Evolutionary conservation across 2,888 invertebrate genomes (phyloP), one percentile per base, ranked within the genome.

Genomic region (Eilema caniola): DNA sequence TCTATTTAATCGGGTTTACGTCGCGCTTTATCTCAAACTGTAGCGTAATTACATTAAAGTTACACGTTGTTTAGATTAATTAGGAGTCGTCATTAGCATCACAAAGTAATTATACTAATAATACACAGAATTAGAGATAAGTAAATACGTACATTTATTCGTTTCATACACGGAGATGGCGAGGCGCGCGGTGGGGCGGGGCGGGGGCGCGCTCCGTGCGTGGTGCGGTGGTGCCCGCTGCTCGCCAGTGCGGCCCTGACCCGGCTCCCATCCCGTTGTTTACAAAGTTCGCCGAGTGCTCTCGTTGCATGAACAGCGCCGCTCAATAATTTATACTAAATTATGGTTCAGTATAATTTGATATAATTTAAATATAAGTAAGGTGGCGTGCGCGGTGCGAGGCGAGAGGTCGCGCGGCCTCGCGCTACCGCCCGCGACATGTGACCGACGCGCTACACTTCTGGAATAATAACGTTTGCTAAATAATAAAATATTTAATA

Each of bases 51-150:
- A 71, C 66, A 69, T 60, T 65, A 66, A 66, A 53, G 63, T 66
- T 24, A 66, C 65, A 72, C n/a, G 57, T 56, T 66, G 72, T 66
- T 69, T 59, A 47, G 23, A 65, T 62, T 71, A 68, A 71, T 67
- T 66, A 71, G 67, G 53, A 67, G 31, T 28, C 60, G 59, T 62
- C 65, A 71, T 71, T 71, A 68, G 68, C 65, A 71, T 68, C 47
- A 33, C 33, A 57, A 60, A 31, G 47, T 53, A 63, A 67, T 71
- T 67, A 67, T 64, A 62, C 31, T 64, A 64, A 59, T 70, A 62
- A 70, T 53, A 70, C 65, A 70, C 5, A 57, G 24, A 41, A 56
- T 33, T 53, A 33, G 60, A 64, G 60, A 69, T 65, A 47, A 69
- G 57, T 57, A 37, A 57, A 66, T 65, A 57, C 16, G 33, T 57